phyloP scores from a whole-genome alignment of 1,140 invertebrate genomes.

The Macrosteles quadrilineatus region DNA sequence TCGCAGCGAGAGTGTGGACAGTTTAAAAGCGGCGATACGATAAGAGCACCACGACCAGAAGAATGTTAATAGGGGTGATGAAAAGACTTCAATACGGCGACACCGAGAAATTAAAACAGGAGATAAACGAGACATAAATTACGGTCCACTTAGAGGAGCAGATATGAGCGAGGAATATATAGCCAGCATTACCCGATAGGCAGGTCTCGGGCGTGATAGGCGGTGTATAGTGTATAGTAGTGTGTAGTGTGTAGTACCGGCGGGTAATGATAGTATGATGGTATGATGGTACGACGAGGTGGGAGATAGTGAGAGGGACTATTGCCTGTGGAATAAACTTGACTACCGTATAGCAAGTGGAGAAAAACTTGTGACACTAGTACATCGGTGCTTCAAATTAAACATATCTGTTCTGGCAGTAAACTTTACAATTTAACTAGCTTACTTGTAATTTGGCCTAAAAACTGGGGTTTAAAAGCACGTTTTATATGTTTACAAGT shows the following conservation, averaged over 20 bases:
- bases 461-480: too few species aligned
- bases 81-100: conserved; percentile 24
- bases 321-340: not conserved
- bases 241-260: not conserved
- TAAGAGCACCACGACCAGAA: conserved; percentile 1
- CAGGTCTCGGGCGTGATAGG: not conserved
- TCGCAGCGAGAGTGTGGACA: not conserved
- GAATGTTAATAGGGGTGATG: conserved; percentile 25
- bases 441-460: too few species aligned
- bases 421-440: too few species aligned
- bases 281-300: not conserved
- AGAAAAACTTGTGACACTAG: not conserved
- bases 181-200: not conserved
- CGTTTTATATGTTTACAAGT: too few species aligned
- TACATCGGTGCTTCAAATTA: too few species aligned
- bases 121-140: conserved; percentile 23
- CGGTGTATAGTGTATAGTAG: not conserved
- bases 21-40: conserved; percentile 16
- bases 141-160: conserved; percentile 16
- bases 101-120: conserved; percentile 24
- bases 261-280: not conserved
- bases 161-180: conserved; percentile 18
- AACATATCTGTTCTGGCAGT: too few species aligned
- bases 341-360: not conserved
- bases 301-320: not conserved